These are phyloP conservation scores for Cettia cetti DNA, from an alignment of 2,113 vertebrate species.

Conservation along the genomic window DNA sequence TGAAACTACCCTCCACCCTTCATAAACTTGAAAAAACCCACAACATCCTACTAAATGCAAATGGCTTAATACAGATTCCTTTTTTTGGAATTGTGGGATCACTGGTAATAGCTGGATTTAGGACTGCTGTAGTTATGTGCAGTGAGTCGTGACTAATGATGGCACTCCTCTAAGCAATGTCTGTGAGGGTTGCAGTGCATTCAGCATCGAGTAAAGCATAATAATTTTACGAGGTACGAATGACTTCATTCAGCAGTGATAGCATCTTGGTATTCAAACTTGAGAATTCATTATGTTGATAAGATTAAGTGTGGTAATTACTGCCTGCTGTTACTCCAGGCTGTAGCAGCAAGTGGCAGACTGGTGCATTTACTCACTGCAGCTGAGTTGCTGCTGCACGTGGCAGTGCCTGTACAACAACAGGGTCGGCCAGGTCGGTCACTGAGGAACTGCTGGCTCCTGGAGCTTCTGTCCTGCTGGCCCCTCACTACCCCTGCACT, in stretches of 20 bases:
- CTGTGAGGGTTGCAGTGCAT: neutral
- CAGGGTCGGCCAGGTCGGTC: rapidly evolving
- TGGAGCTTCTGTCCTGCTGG: neutral
- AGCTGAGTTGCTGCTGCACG: neutral
- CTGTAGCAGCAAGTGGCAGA: neutral
- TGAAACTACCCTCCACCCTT: neutral
- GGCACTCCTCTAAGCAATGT: neutral
- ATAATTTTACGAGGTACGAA: neutral
- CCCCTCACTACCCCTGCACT: rapidly evolving
- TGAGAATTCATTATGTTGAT: neutral
- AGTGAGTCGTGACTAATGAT: neutral
- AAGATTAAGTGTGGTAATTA: neutral
- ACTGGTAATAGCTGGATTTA: neutral
- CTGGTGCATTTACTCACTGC: neutral
- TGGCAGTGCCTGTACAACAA: neutral
- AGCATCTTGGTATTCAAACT: neutral
- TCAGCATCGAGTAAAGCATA: neutral
- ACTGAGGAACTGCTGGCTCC: neutral
- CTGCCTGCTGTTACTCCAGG: neutral
- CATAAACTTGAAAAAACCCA: neutral
- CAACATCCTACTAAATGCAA: neutral
- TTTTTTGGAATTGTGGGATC: neutral
- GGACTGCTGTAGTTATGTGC: rapidly evolving
- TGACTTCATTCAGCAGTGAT: neutral
- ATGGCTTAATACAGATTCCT: neutral